These are phyloP conservation scores for Thecocarcelia acutangulata DNA, from an alignment of 2,888 invertebrate genomes.

Conservation along the genomic window DNA sequence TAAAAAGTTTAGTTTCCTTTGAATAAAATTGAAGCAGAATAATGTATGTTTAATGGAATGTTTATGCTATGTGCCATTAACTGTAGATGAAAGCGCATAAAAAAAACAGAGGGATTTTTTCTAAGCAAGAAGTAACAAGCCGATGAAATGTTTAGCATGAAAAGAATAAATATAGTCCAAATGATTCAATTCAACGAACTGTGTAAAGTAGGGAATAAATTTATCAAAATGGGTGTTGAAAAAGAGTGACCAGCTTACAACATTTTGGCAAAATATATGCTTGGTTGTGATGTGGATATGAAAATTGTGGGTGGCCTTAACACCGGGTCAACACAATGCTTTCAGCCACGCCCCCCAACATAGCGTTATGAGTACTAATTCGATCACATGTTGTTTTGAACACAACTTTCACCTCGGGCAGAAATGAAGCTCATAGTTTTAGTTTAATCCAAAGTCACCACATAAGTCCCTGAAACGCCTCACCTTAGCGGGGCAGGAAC, in stretches of 20 bases:
- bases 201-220: constrained; percentile 21
- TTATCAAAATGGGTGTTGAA: neutral
- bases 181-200: constrained; percentile 11
- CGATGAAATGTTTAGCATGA: constrained; percentile 34
- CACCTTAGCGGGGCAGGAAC: too few species aligned
- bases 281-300: too few species aligned
- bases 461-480: too few species aligned
- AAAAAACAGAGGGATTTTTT: neutral
- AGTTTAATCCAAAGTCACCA: too few species aligned
- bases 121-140: neutral
- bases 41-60: constrained; percentile 39
- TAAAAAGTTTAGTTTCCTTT: constrained; percentile 1
- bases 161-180: constrained; percentile 30
- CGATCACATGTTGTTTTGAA: too few species aligned
- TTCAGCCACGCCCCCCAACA: too few species aligned
- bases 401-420: too few species aligned
- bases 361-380: too few species aligned
- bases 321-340: too few species aligned
- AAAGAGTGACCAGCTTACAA: constrained; percentile 15
- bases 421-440: too few species aligned
- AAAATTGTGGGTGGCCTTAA: too few species aligned
- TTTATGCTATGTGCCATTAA: constrained; percentile 40
- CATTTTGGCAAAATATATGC: neutral
- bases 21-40: neutral
- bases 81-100: constrained; percentile 14